Percentiles rank a stretch among this genome's conserved stretches.
phyloP scores from a whole-genome alignment of 2,797 vertebrate species.

The Coregonus ussuriensis region DNA sequence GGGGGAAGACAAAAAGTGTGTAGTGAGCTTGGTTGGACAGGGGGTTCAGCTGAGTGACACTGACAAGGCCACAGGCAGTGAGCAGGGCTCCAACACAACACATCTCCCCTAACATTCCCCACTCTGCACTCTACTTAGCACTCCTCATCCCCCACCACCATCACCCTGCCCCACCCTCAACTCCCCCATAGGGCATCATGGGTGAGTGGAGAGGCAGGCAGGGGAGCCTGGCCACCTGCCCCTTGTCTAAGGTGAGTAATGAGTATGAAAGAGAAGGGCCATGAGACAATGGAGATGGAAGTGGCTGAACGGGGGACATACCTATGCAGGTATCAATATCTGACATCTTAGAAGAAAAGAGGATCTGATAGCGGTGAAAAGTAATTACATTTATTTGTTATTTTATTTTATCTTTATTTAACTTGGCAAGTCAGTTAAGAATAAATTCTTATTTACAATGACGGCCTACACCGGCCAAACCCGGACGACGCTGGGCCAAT shows the following conservation, averaged over 20 bases:
- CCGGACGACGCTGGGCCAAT: too few species aligned
- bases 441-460: too few species aligned
- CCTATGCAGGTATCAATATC: not conserved
- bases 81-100: slow-evolving; percentile 26
- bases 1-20: not conserved
- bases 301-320: not conserved
- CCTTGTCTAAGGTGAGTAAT: slow-evolving; percentile 50
- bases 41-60: slow-evolving; percentile 41
- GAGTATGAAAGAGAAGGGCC: slow-evolving; percentile 30
- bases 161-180: slow-evolving; percentile 6
- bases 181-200: slow-evolving; percentile 35
- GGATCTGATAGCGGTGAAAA: not conserved
- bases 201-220: slow-evolving; percentile 44
- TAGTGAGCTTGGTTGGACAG: slow-evolving; percentile 8
- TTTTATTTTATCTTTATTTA: too few species aligned
- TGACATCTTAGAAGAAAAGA: not conserved
- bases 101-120: slow-evolving; percentile 33
- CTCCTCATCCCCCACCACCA: slow-evolving; percentile 23
- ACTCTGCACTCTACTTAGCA: slow-evolving; percentile 19
- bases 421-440: too few species aligned
- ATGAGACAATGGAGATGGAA: not conserved
- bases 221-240: slow-evolving; percentile 30
- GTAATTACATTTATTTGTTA: too few species aligned
- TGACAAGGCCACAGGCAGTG: slow-evolving; percentile 29
- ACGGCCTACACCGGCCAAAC: too few species aligned